Conservation (phyloP, 2,888 invertebrate species). For the Lordiphosa andalusiaca region DNA sequence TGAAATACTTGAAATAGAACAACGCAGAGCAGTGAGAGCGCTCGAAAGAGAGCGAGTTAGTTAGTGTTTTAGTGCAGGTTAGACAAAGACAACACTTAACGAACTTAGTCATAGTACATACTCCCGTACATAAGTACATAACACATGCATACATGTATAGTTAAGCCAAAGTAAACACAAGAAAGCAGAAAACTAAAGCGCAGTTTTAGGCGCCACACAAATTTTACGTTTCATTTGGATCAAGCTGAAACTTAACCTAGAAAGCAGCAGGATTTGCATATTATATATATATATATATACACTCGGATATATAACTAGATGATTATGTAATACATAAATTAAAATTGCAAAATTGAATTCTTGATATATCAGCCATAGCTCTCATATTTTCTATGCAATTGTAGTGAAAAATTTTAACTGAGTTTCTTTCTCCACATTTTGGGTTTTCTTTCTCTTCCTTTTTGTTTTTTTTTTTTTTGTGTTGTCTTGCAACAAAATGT, state of each 20-base stretch:
- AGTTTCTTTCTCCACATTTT: background rate
- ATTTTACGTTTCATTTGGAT: background rate
- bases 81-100: conserved; percentile 5
- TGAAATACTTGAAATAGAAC: conserved; percentile 15
- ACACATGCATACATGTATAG: conserved; percentile 3
- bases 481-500: background rate
- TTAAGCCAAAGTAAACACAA: conserved; percentile 3
- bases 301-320: conserved; percentile 37
- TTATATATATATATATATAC: conserved; percentile 23
- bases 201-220: conserved; percentile 32
- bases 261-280: conserved; percentile 53
- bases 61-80: conserved; percentile 7
- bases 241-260: conserved; percentile 1
- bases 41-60: too few relatives aligned
- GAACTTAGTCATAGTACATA: background rate
- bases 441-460: too few relatives aligned
- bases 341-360: conserved; percentile 19
- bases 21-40: too few relatives aligned
- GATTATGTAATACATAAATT: conserved; percentile 63
- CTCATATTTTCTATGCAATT: conserved; percentile 7
- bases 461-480: background rate
- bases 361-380: conserved; percentile 2
- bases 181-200: conserved; percentile 18
- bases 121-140: conserved; percentile 3
- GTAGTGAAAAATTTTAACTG: background rate